Evolutionary conservation across 1,140 invertebrate species (phyloP).

Genomic region (Samia ricini): DNA sequence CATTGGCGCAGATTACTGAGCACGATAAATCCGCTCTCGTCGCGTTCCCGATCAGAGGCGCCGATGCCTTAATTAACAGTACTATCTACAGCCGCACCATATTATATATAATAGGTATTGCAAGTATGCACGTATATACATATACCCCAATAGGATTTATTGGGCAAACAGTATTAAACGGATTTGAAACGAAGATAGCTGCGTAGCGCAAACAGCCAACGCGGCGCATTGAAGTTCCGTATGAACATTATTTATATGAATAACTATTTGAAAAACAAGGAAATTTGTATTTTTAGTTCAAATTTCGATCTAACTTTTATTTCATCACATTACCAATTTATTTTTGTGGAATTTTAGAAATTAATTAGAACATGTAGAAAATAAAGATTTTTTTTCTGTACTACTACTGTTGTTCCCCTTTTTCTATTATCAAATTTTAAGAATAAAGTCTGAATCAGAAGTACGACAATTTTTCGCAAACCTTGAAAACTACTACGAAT

Average conservation of each 20-base stretch:
- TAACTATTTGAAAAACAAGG: not conserved
- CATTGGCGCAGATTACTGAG: slow-evolving; percentile 23
- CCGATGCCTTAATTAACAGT: slow-evolving; percentile 29
- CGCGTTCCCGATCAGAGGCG: slow-evolving; percentile 4
- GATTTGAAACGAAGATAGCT: not conserved
- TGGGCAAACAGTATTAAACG: not conserved
- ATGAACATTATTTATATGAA: not conserved
- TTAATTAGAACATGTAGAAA: no score
- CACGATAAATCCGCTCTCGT: slow-evolving; percentile 22
- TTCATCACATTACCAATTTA: no score
- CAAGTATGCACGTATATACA: not conserved
- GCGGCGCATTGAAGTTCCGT: not conserved
- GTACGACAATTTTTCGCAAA: no score
- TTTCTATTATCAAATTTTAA: no score
- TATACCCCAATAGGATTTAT: not conserved
- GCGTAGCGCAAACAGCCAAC: not conserved
- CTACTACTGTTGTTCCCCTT: no score
- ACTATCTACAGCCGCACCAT: slow-evolving; percentile 19
- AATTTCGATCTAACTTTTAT: no score
- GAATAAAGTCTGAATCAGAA: no score
- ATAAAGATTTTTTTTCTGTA: no score
- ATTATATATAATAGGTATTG: slow-evolving; percentile 13
- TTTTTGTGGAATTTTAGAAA: no score
- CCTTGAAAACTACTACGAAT: no score
- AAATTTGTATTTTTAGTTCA: no score